Conservation (phyloP, 2,888 invertebrate species). For the Cylindroiulus punctatus region DNA sequence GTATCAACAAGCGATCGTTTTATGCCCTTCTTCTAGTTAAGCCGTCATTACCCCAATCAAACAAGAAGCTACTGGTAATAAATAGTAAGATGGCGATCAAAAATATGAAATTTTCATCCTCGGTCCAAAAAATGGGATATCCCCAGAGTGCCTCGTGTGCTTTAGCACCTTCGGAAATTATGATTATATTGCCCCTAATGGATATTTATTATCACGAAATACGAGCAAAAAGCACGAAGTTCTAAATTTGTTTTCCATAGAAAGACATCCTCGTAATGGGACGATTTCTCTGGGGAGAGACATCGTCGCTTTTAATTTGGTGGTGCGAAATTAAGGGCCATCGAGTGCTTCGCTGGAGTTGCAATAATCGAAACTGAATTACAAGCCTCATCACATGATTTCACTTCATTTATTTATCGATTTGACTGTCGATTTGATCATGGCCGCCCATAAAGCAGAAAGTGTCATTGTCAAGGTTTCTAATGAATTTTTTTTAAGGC, state of each 20-base stretch:
- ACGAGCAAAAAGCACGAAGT: background rate
- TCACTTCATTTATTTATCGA: too few relatives aligned
- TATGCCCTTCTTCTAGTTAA: background rate
- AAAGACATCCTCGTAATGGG: background rate
- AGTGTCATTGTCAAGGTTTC: too few relatives aligned
- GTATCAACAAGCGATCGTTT: background rate
- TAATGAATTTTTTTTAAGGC: too few relatives aligned
- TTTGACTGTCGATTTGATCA: too few relatives aligned
- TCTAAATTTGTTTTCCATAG: slow-evolving; percentile 18
- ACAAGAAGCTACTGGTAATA: background rate
- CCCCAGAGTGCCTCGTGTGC: background rate
- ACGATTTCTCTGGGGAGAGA: background rate
- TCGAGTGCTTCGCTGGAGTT: background rate
- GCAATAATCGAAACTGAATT: background rate
- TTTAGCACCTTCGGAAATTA: slow-evolving; percentile 22
- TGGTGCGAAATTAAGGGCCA: background rate
- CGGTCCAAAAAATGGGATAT: background rate
- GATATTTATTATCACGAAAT: background rate
- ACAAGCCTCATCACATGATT: background rate
- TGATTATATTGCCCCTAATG: slow-evolving; percentile 1
- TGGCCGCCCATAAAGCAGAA: too few relatives aligned
- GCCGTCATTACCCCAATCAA: background rate
- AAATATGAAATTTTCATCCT: background rate
- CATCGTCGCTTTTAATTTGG: background rate
- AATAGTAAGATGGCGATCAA: background rate